phyloP scores from a whole-genome alignment of 2,113 vertebrate species.

The Chloropsis cyanopogon region DNA sequence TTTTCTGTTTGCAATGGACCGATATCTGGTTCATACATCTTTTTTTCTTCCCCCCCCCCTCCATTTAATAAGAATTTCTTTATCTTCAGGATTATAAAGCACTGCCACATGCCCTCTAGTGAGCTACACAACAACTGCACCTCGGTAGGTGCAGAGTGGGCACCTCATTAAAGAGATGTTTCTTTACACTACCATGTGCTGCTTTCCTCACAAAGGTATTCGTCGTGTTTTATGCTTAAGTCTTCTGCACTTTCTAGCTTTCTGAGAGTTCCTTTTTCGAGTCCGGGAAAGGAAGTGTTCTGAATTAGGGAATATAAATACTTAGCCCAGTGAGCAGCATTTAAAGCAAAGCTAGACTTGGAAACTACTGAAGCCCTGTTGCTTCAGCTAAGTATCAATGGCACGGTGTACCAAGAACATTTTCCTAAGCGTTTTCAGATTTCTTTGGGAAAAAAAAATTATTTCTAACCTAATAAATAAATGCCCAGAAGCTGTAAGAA shows the following conservation, averaged over 20 bases:
- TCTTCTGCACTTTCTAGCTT: not conserved
- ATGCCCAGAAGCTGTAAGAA: not conserved
- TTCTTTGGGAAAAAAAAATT: fast-evolving
- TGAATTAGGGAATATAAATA: not conserved
- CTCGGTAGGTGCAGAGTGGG: not conserved
- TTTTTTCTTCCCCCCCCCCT: fast-evolving
- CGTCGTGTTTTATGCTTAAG: not conserved
- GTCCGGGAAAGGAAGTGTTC: not conserved
- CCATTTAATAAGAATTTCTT: not conserved
- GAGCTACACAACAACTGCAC: not conserved
- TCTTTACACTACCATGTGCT: not conserved
- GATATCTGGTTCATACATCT: not conserved
- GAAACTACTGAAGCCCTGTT: not conserved
- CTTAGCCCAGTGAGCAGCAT: not conserved
- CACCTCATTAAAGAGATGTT: not conserved
- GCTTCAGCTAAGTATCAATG: not conserved
- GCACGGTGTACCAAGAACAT: not conserved
- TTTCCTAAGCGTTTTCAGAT: not conserved
- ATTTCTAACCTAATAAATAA: not conserved
- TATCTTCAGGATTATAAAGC: not conserved
- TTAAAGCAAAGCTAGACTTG: not conserved
- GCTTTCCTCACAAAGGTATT: not conserved
- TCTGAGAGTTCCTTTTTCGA: not conserved
- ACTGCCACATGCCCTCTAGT: constrained; percentile 17
- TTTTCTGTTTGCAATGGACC: not conserved